These are phyloP conservation scores for Larimichthys polyactis DNA, from an alignment of 2,113 vertebrate genomes.

Conservation along the genomic window DNA sequence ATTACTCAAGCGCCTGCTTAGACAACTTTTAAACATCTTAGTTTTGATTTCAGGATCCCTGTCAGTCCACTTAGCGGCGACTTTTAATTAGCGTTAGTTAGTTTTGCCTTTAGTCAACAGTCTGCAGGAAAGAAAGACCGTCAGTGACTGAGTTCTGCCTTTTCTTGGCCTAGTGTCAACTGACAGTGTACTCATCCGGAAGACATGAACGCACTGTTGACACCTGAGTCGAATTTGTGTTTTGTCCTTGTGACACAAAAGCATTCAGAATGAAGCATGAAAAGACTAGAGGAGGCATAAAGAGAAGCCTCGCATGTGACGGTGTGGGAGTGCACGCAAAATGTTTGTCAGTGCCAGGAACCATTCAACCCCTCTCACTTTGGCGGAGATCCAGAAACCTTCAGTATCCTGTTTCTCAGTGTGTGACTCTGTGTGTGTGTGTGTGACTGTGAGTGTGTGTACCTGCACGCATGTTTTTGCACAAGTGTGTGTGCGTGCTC, in stretches of 20 bases:
- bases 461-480: background rate
- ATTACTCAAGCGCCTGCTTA: background rate
- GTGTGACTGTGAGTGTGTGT: background rate
- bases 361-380: constrained; percentile 4
- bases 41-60: background rate
- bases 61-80: background rate
- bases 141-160: background rate
- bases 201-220: background rate
- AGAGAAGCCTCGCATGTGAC: constrained; percentile 18
- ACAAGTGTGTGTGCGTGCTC: too few relatives aligned
- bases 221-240: constrained; percentile 18
- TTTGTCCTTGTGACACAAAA: constrained; percentile 12
- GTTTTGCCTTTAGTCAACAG: background rate
- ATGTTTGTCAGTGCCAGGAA: background rate
- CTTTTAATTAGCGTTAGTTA: background rate
- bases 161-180: background rate
- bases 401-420: constrained; percentile 28
- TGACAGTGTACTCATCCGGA: background rate
- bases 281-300: background rate
- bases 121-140: background rate
- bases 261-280: constrained; percentile 1
- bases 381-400: constrained; percentile 32
- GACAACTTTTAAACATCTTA: background rate
- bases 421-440: background rate
- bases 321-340: background rate